Conservation (phyloP, 1,140 invertebrate genomes). For the Augochlora pura region DNA sequence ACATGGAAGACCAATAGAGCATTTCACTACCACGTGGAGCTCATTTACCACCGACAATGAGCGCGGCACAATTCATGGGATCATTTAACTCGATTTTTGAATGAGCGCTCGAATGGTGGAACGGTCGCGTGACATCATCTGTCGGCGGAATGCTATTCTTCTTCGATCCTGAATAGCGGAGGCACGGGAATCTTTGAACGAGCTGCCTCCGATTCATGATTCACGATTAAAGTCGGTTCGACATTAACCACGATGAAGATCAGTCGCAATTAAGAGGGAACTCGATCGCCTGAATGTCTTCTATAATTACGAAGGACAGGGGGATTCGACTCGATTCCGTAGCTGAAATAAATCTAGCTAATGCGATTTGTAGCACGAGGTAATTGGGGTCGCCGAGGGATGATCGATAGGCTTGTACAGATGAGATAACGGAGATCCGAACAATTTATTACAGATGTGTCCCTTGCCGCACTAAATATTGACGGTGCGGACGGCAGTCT, state of each 20-base stretch:
- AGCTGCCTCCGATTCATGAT: background rate
- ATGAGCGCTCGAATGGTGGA: too few species aligned
- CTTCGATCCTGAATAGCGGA: background rate
- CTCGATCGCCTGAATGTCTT: background rate
- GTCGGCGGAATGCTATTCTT: conserved; percentile 1
- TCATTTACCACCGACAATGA: too few species aligned
- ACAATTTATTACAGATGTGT: background rate
- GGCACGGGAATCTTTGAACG: background rate
- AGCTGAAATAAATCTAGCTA: conserved; percentile 35
- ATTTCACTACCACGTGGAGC: too few species aligned
- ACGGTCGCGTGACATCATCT: too few species aligned
- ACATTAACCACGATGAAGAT: background rate
- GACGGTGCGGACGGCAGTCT: too few species aligned
- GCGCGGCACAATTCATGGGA: too few species aligned
- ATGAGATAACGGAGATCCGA: conserved; percentile 36
- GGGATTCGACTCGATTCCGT: conserved; percentile 17
- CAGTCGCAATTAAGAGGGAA: conserved; percentile 1
- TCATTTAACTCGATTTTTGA: too few species aligned
- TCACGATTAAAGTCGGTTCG: background rate
- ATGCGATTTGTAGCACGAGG: conserved; percentile 23
- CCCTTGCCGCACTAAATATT: background rate
- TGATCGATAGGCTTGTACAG: conserved; percentile 53
- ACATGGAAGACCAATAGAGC: too few species aligned
- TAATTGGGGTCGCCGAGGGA: conserved; percentile 17
- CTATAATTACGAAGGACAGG: conserved; percentile 20